Evolutionary conservation across 2,888 invertebrate species (phyloP).

Genomic region (Cancer borealis): DNA sequence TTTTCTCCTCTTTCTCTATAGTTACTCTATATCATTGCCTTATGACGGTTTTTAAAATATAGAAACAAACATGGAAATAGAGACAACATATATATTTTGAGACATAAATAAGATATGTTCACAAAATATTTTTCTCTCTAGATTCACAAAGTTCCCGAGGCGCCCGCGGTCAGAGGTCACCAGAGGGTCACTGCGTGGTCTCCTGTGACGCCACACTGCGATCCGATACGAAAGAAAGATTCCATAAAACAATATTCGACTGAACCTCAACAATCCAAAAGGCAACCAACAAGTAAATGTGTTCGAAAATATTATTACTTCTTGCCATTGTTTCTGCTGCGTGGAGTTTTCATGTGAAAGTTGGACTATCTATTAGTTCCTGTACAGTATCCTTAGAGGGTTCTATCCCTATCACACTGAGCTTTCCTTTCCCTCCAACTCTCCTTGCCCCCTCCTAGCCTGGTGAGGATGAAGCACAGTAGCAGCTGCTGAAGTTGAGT

Average conservation of each 20-base stretch:
- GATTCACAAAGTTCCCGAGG: neutral
- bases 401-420: neutral
- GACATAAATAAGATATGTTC: neutral
- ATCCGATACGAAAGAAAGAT: neutral
- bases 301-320: neutral
- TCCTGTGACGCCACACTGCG: neutral
- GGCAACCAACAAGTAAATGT: neutral
- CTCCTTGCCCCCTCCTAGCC: neutral
- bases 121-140: neutral
- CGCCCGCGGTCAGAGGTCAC: neutral
- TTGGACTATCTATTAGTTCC: constrained; percentile 5
- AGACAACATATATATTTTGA: neutral
- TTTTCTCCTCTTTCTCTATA: neutral
- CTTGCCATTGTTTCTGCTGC: neutral
- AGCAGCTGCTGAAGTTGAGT: neutral
- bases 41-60: neutral
- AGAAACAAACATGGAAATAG: neutral
- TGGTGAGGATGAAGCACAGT: neutral
- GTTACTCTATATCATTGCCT: neutral
- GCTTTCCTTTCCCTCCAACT: neutral
- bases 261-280: neutral
- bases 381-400: neutral
- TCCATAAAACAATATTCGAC: neutral
- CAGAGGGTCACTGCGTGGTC: neutral
- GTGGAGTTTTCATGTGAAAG: neutral